Percentiles rank a stretch among this genome's conserved stretches.
phyloP scores from a whole-genome alignment of 64 coral and sea anemone species.

The Trachythela sp. region DNA sequence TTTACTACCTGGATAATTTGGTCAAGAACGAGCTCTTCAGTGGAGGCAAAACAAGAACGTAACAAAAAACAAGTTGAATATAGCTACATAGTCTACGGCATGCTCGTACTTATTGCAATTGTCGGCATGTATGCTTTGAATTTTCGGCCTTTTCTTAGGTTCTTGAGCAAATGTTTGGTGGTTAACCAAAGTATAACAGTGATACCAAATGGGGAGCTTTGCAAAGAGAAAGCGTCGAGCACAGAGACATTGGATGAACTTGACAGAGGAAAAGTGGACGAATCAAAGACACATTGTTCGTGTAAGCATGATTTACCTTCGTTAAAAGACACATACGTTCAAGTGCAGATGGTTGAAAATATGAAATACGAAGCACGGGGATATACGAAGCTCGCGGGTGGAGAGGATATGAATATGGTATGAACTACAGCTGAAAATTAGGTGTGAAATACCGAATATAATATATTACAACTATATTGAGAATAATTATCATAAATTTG shows the following conservation, averaged over 20 bases:
- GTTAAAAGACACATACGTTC: not conserved
- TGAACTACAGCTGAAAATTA: not conserved
- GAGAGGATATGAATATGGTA: not conserved
- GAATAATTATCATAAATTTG: too few relatives aligned
- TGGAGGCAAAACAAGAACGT: not conserved
- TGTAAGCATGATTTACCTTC: not conserved
- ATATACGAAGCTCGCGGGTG: not conserved
- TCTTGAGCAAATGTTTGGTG: not conserved
- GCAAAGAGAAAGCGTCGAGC: not conserved
- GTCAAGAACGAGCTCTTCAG: not conserved
- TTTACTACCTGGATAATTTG: slow-evolving; percentile 17
- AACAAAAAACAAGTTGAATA: slow-evolving; percentile 7
- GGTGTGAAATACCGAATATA: too few relatives aligned
- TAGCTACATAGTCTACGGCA: not conserved
- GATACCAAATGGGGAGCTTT: not conserved
- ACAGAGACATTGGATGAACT: not conserved
- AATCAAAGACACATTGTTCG: not conserved
- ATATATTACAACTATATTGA: too few relatives aligned
- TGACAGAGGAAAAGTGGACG: not conserved
- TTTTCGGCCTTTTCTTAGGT: not conserved
- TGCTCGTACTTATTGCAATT: slow-evolving; percentile 4
- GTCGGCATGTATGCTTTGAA: slow-evolving; percentile 16
- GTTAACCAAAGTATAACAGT: slow-evolving; percentile 1
- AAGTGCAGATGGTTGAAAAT: not conserved
- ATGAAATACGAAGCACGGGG: not conserved